phyloP scores from a whole-genome alignment of 2,113 vertebrate genomes.

The Psilopsiagon aymara region DNA sequence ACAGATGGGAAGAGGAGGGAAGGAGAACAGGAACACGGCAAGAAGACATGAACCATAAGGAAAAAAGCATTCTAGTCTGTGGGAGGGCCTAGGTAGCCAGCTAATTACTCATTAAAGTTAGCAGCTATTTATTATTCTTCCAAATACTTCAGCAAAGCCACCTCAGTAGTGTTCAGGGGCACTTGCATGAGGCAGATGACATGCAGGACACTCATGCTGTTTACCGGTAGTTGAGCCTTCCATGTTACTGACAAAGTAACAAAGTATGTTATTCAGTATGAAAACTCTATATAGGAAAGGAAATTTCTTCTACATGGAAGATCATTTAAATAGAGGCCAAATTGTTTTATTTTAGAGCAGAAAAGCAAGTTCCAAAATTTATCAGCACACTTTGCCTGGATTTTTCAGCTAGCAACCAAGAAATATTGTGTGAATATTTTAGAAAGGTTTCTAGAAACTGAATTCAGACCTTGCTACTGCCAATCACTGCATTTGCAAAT shows the following conservation, averaged over 20 bases:
- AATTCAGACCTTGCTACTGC: neutral
- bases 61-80: slow-evolving; percentile 58
- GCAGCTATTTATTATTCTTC: slow-evolving; percentile 38
- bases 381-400: neutral
- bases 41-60: slow-evolving; percentile 64
- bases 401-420: neutral
- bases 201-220: neutral
- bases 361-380: neutral
- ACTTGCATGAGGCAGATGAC: neutral
- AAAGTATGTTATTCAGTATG: neutral
- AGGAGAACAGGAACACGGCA: slow-evolving; percentile 54
- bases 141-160: neutral
- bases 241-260: neutral
- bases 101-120: slow-evolving; percentile 62
- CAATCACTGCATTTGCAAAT: neutral
- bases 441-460: neutral
- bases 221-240: neutral
- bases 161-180: neutral
- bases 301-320: neutral
- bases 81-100: slow-evolving; percentile 49
- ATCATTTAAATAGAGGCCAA: neutral
- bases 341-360: neutral
- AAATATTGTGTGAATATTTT: neutral
- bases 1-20: slow-evolving; percentile 73
- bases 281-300: neutral